These are phyloP conservation scores for Scolopax mira DNA, from an alignment of 2,113 vertebrate genomes.

Conservation along the genomic window DNA sequence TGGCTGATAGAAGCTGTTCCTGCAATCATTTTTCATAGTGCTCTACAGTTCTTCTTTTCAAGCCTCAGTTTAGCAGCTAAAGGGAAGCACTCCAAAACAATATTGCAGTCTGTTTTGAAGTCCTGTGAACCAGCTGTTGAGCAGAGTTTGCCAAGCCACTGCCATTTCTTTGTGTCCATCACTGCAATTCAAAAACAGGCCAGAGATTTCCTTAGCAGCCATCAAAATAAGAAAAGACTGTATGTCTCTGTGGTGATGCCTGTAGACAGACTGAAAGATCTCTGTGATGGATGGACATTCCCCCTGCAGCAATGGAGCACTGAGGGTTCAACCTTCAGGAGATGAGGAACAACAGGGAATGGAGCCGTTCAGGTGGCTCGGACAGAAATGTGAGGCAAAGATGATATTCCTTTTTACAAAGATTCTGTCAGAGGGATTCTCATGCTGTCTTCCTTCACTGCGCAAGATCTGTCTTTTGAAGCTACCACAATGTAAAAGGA, in stretches of 20 bases:
- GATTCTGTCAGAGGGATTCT: background rate
- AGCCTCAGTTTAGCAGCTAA: background rate
- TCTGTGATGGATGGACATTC: background rate
- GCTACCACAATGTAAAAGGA: background rate
- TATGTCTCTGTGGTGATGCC: background rate
- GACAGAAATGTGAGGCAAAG: background rate
- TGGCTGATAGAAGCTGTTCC: background rate
- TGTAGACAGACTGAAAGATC: background rate
- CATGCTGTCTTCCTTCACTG: background rate
- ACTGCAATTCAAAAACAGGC: background rate
- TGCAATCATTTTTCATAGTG: background rate
- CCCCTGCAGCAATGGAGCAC: background rate
- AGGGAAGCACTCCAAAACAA: background rate
- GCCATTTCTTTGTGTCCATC: background rate
- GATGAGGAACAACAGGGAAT: accelerated
- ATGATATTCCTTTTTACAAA: background rate
- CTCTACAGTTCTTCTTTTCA: background rate
- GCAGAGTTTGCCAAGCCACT: background rate
- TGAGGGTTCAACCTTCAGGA: background rate
- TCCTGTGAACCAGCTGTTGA: background rate
- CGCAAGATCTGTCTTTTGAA: background rate
- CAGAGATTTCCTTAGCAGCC: background rate
- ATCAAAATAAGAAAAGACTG: background rate
- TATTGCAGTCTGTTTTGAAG: background rate
- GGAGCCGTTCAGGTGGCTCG: accelerated